These are phyloP conservation scores for Borostomias antarcticus DNA, from an alignment of 2,797 vertebrate genomes.

Conservation along the genomic window DNA sequence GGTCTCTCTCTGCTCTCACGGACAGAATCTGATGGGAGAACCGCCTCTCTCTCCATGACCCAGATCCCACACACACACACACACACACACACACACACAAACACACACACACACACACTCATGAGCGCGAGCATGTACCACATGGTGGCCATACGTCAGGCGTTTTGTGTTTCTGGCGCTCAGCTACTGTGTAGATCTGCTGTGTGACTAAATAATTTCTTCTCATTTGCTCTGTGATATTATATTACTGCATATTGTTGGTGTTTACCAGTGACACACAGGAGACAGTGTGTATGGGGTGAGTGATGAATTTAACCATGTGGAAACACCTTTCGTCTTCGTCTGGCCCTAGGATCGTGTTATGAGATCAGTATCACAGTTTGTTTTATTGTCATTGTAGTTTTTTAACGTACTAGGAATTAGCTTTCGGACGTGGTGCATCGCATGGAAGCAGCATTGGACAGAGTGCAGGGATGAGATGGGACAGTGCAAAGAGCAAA, in stretches of 20 bases:
- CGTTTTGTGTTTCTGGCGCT: background rate
- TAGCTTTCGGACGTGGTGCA: too few species aligned
- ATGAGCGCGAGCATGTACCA: background rate
- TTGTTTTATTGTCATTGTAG: too few species aligned
- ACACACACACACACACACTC: conserved; percentile 24
- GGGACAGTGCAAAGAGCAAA: too few species aligned
- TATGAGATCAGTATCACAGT: too few species aligned
- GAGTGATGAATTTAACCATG: background rate
- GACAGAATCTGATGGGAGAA: conserved; percentile 39
- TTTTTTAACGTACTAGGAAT: too few species aligned
- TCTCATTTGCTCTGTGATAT: too few species aligned
- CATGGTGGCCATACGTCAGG: conserved; percentile 19
- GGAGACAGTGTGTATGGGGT: background rate
- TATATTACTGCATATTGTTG: too few species aligned
- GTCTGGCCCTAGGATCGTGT: background rate
- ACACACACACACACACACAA: conserved; percentile 35
- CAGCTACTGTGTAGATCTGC: background rate
- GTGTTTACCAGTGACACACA: background rate
- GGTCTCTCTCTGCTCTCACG: conserved; percentile 31
- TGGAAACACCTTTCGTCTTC: background rate
- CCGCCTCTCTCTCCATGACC: conserved; percentile 35
- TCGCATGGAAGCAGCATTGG: too few species aligned
- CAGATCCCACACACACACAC: conserved; percentile 31
- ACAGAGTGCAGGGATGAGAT: too few species aligned
- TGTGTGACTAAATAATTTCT: background rate